These are phyloP conservation scores for Casuarius casuarius DNA, from an alignment of 2,113 vertebrate genomes.

Conservation along the genomic window DNA sequence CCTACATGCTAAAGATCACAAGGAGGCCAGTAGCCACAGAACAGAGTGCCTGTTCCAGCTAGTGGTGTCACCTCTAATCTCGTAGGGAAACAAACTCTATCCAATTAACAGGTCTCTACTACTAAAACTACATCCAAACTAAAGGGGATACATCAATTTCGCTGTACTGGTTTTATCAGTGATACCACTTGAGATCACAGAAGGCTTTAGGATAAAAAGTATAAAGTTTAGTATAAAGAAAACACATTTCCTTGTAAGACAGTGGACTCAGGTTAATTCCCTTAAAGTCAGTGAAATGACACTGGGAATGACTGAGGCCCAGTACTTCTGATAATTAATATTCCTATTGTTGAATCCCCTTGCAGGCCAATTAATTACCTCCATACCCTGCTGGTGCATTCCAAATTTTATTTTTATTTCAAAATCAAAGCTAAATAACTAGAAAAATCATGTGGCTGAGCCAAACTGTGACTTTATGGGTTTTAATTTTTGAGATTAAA, in stretches of 20 bases:
- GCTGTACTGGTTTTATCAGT: not conserved
- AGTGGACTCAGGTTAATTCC: not conserved
- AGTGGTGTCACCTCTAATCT: not conserved
- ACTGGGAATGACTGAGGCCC: not conserved
- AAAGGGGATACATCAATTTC: not conserved
- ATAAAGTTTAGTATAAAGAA: not conserved
- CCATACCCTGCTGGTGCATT: not conserved
- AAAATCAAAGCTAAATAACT: constrained; percentile 59
- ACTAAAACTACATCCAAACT: not conserved
- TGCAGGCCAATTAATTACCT: constrained; percentile 40
- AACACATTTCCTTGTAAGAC: not conserved
- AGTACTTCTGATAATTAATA: not conserved
- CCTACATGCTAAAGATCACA: rapidly evolving
- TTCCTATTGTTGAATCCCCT: not conserved
- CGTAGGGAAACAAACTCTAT: not conserved
- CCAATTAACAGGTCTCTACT: not conserved
- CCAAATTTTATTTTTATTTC: constrained; percentile 62
- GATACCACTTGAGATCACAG: not conserved
- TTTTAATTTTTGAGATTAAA: constrained; percentile 70
- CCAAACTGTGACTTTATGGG: constrained; percentile 60
- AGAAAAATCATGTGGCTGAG: constrained; percentile 48
- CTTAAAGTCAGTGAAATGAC: not conserved
- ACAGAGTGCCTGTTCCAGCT: not conserved
- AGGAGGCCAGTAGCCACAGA: not conserved
- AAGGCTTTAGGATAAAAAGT: not conserved